These are phyloP conservation scores for Dallia pectoralis DNA, from an alignment of 2,797 vertebrate species.

Conservation along the genomic window DNA sequence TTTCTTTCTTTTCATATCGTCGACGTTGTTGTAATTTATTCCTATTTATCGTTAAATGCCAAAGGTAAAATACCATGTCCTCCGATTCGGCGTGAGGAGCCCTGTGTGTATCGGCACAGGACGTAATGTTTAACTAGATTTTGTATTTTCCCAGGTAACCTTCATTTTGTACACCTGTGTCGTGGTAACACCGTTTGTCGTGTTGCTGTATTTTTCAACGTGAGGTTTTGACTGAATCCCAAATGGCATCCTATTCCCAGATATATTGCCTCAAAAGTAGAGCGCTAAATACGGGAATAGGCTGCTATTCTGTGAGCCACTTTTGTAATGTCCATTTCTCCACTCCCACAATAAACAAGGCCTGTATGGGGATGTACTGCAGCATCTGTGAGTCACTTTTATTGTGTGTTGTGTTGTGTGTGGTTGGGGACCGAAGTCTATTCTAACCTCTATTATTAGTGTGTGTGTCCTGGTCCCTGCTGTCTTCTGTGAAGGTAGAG, in stretches of 20 bases:
- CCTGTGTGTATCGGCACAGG: slow-evolving; percentile 23
- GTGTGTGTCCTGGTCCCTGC: background rate
- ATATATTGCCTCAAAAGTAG: too few species aligned
- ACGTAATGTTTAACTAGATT: slow-evolving; percentile 9
- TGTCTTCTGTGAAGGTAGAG: too few species aligned
- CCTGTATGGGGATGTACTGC: too few species aligned
- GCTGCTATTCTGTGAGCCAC: too few species aligned
- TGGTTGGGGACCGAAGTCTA: too few species aligned
- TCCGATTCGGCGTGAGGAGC: slow-evolving; percentile 31
- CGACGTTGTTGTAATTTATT: slow-evolving; percentile 44
- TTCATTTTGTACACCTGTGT: slow-evolving; percentile 27
- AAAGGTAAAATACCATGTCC: slow-evolving; percentile 51
- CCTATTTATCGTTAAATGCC: slow-evolving; percentile 56
- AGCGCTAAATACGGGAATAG: too few species aligned
- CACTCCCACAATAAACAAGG: slow-evolving; percentile 8
- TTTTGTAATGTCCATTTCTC: background rate
- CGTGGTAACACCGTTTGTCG: background rate
- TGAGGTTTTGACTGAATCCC: background rate
- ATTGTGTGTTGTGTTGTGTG: background rate
- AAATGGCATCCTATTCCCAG: too few species aligned
- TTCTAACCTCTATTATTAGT: too few species aligned
- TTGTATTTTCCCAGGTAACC: slow-evolving; percentile 26
- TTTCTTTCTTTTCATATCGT: slow-evolving; percentile 41
- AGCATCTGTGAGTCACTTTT: too few species aligned
- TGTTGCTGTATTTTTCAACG: background rate